Percentiles rank a stretch among this genome's conserved stretches.
Conservation (phyloP, 2,113 vertebrate genomes). For the Pantherophis guttatus region DNA sequence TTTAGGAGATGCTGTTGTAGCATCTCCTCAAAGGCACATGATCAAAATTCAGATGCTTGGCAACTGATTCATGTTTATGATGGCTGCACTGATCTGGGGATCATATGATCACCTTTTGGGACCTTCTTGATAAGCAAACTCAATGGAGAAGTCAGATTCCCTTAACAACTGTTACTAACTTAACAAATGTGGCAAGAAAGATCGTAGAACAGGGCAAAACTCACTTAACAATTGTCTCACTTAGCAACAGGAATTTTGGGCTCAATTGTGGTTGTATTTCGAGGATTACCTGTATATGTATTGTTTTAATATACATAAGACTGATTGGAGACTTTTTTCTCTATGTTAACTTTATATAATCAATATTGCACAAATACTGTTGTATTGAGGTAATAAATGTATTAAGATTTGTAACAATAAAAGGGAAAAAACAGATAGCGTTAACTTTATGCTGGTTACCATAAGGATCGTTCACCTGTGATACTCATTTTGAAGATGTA, state of each 20-base stretch:
- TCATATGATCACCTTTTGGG: neutral
- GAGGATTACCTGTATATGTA: neutral
- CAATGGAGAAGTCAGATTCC: neutral
- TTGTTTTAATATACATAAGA: neutral
- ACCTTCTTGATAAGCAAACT: neutral
- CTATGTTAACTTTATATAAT: neutral
- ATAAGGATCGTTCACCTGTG: neutral
- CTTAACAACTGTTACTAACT: neutral
- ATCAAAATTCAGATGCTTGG: neutral
- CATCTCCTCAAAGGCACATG: neutral
- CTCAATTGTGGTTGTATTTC: neutral
- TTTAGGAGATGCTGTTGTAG: neutral
- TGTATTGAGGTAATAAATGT: neutral
- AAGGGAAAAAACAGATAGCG: neutral
- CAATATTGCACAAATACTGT: neutral
- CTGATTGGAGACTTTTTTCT: neutral
- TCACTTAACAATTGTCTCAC: neutral
- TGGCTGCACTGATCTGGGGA: neutral
- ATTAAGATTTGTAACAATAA: neutral
- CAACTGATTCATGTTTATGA: neutral
- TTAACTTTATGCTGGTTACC: neutral
- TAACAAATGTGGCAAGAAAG: neutral
- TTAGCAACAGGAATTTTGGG: neutral
- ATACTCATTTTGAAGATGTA: neutral
- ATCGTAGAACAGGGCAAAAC: neutral